A percentile compares a stretch with the other conserved stretches of the same genome.
These are phyloP conservation scores for Eulemur coronatus DNA, from an alignment of 2,797 vertebrate genomes.

Conservation along the genomic window DNA sequence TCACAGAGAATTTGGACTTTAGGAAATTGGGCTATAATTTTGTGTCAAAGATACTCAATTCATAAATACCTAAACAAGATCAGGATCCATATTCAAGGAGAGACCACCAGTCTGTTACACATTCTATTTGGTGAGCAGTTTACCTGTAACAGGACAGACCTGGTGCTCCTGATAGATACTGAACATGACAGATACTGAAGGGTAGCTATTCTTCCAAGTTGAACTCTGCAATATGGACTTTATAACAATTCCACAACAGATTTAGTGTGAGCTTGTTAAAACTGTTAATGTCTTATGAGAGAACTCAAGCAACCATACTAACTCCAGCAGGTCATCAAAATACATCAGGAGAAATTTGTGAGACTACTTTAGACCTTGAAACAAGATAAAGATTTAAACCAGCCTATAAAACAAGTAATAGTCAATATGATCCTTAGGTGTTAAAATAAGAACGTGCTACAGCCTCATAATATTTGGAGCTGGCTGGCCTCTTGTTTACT, in stretches of 20 bases:
- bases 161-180: neutral
- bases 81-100: constrained; percentile 1
- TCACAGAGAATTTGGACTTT: neutral
- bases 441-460: constrained; percentile 26
- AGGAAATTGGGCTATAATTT: constrained; percentile 41
- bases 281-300: neutral
- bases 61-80: neutral
- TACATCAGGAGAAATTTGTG: neutral
- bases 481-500: neutral
- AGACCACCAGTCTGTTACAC: neutral
- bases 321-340: neutral
- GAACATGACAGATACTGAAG: neutral
- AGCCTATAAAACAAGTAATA: neutral
- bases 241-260: neutral
- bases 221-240: constrained; percentile 19
- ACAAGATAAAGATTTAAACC: neutral
- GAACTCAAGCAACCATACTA: neutral
- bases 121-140: constrained; percentile 30
- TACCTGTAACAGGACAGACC: neutral
- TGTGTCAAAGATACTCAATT: constrained; percentile 15
- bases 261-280: constrained; percentile 16
- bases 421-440: neutral
- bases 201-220: neutral
- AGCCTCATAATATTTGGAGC: neutral
- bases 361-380: neutral